Percentiles rank a stretch among this genome's conserved stretches.
Evolutionary conservation across 2,113 vertebrate genomes (phyloP).

Genomic region (Rhabdomys dilectus): DNA sequence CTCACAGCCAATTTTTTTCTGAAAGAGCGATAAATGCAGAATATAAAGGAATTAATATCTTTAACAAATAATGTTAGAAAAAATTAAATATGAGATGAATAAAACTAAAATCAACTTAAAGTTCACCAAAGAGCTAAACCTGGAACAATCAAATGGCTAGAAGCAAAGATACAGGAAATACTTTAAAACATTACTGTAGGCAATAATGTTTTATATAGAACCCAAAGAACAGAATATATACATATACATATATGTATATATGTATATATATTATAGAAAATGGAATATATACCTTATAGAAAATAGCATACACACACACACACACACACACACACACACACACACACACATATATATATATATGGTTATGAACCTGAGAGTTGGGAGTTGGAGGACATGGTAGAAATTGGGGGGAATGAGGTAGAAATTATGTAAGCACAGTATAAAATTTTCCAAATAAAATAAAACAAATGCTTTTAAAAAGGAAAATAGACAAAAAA

Average conservation of each 20-base stretch:
- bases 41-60: background rate
- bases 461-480: background rate
- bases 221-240: no score
- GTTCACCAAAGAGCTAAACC: background rate
- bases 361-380: background rate
- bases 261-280: no score
- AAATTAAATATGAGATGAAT: background rate
- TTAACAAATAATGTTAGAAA: background rate
- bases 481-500: background rate
- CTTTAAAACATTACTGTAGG: background rate
- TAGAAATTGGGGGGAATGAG: background rate
- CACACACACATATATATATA: no score
- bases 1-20: background rate
- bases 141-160: background rate
- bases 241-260: no score
- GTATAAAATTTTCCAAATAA: background rate
- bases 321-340: no score
- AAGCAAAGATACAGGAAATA: background rate
- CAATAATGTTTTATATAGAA: background rate
- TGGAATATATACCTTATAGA: no score
- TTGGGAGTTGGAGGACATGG: background rate
- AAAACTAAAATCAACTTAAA: background rate
- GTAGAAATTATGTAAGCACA: background rate
- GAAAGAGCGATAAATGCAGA: background rate
- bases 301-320: no score